Base-by-base conservation (phyloP, 2,113 vertebrate species). In the Callocephalon fimbriatum region DNA sequence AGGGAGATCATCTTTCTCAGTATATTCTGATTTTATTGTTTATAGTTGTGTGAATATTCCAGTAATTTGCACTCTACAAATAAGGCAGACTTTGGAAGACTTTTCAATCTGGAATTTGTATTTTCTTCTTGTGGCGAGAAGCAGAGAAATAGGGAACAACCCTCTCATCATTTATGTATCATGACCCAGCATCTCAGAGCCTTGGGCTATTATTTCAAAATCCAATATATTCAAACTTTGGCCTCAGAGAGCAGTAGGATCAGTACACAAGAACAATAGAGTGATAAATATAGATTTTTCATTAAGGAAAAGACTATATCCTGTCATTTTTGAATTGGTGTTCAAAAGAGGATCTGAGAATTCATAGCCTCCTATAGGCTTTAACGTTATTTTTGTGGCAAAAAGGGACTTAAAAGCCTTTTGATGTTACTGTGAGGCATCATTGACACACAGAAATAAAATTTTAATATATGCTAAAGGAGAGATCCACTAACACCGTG, bases 151-250 rank as follows among this genome's bases (percentile, higher is more conserved):
- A 44, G 73, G 88, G 83, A 74, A 23, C 70, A 90, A 11, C 67
- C 37, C 38, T 94, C 90, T 86, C 95, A 92, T 92, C 54, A 88
- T 63, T 97, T 97, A 88, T 96, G 77, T 96, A 92, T 97, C 80
- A 48, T 91, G 91, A 86, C 78, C 63, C 61, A 94, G 67, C 90
- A 97, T 96, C 84, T 87, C 15, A 0, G 68, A 96, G 95, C 88
- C 95, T 94, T 97, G 91, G 93, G 92, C 83, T 88, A 91, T 96
- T 98, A 96, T 98, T 98, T 97, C 72, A 97, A 93, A 98, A 97
- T 96, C 48, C 77, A 96, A 85, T 97, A 94, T 95, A 97, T 97
- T 97, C 92, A 94, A 97, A 97, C 87, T 97, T 98, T 95, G 95
- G 86, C 92, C 94, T 96, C 86, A 15, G 95, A 97, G 91, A 97